Evolutionary conservation across 2,113 vertebrate species (phyloP).

Genomic region (Atherinomorus stipes): DNA sequence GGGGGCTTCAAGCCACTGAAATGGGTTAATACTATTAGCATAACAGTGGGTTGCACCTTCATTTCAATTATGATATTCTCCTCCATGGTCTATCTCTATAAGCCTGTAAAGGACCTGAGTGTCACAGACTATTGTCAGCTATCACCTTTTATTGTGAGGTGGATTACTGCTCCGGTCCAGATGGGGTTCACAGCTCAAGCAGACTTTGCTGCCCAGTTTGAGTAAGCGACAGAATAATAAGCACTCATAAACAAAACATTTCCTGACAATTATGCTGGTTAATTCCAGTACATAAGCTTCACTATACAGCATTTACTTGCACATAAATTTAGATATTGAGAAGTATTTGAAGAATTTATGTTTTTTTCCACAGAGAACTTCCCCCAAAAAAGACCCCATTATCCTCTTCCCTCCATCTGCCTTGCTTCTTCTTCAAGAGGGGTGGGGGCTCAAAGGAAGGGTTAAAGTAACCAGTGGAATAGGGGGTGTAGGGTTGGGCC

Average conservation of each 20-base stretch:
- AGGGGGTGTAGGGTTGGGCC: constrained; percentile 72
- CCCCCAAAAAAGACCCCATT: constrained; percentile 37
- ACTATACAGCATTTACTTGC: not conserved
- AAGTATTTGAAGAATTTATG: constrained; percentile 44
- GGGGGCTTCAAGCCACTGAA: constrained; percentile 48
- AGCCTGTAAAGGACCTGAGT: constrained; percentile 66
- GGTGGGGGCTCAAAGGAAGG: constrained; percentile 68
- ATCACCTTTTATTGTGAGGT: constrained; percentile 67
- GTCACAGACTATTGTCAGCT: constrained; percentile 61
- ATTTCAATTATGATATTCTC: constrained; percentile 59
- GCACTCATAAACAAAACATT: constrained; percentile 23
- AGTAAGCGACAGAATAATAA: constrained; percentile 23
- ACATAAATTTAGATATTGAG: not conserved
- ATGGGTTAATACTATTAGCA: constrained; percentile 75
- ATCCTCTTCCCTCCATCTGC: constrained; percentile 47
- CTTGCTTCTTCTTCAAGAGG: constrained; percentile 18
- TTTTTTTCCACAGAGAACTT: constrained; percentile 22
- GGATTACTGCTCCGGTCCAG: constrained; percentile 59
- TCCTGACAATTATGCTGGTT: not conserved
- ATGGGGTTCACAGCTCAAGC: constrained; percentile 47
- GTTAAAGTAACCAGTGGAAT: constrained; percentile 70
- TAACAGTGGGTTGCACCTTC: constrained; percentile 72
- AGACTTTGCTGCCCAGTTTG: constrained; percentile 14
- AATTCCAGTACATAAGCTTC: not conserved
- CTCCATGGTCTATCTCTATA: constrained; percentile 59